These are phyloP conservation scores for Hydrochoerus hydrochaeris DNA, from an alignment of 2,113 vertebrate genomes.

Conservation along the genomic window DNA sequence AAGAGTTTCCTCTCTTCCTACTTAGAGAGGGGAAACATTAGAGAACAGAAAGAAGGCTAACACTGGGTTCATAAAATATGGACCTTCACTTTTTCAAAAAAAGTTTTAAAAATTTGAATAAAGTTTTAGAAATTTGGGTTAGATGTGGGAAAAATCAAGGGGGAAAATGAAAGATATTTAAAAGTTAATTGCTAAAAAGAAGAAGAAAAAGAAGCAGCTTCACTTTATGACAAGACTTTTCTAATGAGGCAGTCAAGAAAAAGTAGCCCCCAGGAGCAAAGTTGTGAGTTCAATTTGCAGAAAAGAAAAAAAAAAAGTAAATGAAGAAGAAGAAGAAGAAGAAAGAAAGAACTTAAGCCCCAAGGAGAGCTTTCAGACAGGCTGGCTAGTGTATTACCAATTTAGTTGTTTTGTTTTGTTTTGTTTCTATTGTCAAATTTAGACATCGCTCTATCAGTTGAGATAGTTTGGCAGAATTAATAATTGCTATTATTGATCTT, in stretches of 20 bases:
- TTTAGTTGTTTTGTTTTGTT: not conserved
- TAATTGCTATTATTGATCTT: not conserved
- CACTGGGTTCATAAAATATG: not conserved
- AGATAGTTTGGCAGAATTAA: not conserved
- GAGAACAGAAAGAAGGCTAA: not conserved
- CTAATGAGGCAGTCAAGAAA: not conserved
- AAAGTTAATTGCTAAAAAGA: not conserved
- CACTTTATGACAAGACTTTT: not conserved
- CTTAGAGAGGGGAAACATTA: not conserved
- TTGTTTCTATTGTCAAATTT: slow-evolving; percentile 21
- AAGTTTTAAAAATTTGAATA: too few relatives aligned
- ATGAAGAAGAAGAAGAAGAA: too few relatives aligned
- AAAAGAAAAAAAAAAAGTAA: too few relatives aligned
- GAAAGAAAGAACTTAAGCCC: too few relatives aligned
- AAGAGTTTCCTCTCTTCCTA: slow-evolving; percentile 4
- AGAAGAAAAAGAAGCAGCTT: not conserved
- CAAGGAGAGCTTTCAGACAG: not conserved
- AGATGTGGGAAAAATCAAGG: not conserved
- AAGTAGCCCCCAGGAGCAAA: not conserved
- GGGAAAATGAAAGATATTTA: not conserved
- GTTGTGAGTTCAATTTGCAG: too few relatives aligned
- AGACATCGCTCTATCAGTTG: not conserved
- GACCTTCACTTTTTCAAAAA: not conserved
- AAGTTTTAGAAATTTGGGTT: not conserved
- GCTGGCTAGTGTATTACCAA: not conserved